Percentiles rank a stretch among this genome's conserved stretches.
These are phyloP conservation scores for Gobionotothen gibberifrons DNA, from an alignment of 2,797 vertebrate genomes.

Conservation along the genomic window DNA sequence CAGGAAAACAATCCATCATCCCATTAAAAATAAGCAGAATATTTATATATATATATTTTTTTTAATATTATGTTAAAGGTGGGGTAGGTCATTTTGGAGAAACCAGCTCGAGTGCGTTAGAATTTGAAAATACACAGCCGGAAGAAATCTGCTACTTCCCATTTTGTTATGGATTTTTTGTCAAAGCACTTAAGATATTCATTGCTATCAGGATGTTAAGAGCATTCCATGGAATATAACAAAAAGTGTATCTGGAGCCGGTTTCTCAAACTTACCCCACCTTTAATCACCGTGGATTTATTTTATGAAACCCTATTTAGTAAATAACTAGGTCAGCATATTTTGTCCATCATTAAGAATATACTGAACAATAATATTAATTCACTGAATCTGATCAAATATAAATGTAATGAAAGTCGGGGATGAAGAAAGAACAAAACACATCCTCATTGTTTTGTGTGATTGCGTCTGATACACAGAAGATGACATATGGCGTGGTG, in stretches of 20 bases:
- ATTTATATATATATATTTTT: conserved; percentile 32
- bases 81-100: too few species aligned
- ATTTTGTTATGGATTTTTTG: too few species aligned
- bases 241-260: too few species aligned
- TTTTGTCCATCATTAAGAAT: neutral
- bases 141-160: too few species aligned
- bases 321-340: neutral
- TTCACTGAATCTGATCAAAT: neutral
- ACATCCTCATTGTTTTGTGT: neutral
- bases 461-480: neutral
- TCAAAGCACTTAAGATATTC: too few species aligned
- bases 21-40: conserved; percentile 59
- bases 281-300: conserved; percentile 28
- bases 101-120: too few species aligned
- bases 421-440: neutral
- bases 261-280: too few species aligned
- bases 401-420: neutral
- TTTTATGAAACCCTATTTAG: conserved; percentile 14
- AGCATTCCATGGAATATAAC: too few species aligned
- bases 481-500: neutral
- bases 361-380: neutral
- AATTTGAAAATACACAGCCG: too few species aligned
- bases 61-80: neutral
- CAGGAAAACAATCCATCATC: conserved; percentile 65
- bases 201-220: too few species aligned